Evolutionary conservation across 2,113 vertebrate genomes (phyloP).

Genomic region (Limnothrissa miodon): DNA sequence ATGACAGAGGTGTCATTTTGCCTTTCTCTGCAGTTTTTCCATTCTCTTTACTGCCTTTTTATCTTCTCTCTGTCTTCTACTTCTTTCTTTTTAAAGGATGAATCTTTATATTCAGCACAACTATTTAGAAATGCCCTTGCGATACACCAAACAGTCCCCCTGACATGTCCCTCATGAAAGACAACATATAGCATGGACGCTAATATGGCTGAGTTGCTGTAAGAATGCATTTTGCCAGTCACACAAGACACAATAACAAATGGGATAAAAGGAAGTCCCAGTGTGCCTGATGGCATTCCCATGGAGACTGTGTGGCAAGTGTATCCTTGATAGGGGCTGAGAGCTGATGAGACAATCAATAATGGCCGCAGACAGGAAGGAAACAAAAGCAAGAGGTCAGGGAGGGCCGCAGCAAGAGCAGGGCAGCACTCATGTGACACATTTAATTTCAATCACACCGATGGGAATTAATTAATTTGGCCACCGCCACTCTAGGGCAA

Average conservation of each 20-base stretch:
- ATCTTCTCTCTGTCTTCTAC: neutral
- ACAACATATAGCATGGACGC: neutral
- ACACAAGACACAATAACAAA: neutral
- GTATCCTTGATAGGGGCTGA: neutral
- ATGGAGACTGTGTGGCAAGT: neutral
- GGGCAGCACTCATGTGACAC: slow-evolving; percentile 3
- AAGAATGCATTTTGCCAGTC: neutral
- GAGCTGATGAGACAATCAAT: neutral
- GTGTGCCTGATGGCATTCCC: neutral
- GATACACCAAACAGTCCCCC: neutral
- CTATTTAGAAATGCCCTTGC: neutral
- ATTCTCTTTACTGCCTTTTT: neutral
- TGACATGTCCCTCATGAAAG: neutral
- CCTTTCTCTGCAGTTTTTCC: neutral
- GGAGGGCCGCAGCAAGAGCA: neutral
- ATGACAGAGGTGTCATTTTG: neutral
- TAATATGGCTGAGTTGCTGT: neutral
- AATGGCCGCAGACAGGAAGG: neutral
- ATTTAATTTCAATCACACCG: slow-evolving; percentile 39
- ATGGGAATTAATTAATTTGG: slow-evolving; percentile 42
- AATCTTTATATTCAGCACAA: neutral
- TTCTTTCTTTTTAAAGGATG: neutral
- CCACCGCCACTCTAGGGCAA: slow-evolving; percentile 12
- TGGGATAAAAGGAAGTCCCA: neutral
- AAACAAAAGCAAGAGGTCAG: slow-evolving; percentile 20